Conservation (phyloP, 2,113 vertebrate species). For the Hippolais icterina region DNA sequence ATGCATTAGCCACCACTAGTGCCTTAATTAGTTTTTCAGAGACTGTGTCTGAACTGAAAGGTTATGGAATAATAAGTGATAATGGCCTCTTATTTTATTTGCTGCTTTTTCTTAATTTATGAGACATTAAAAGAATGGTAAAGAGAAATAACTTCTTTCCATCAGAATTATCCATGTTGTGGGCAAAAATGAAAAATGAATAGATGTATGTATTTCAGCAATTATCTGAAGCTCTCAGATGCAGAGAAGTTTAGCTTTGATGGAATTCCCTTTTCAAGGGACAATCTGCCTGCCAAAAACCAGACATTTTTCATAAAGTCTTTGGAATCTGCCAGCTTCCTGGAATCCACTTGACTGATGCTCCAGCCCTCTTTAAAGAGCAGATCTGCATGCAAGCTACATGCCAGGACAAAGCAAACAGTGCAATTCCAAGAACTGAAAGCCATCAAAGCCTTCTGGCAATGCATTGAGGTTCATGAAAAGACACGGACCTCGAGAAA, state of each 20-base stretch:
- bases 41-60: conserved; percentile 7
- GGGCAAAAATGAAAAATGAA: not conserved
- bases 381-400: not conserved
- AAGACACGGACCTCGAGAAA: not conserved
- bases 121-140: not conserved
- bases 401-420: not conserved
- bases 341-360: conserved; percentile 26
- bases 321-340: not conserved
- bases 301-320: not conserved
- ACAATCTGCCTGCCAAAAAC: not conserved
- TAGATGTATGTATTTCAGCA: not conserved
- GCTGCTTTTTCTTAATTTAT: not conserved
- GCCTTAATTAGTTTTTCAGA: conserved; percentile 50
- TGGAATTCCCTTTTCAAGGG: not conserved
- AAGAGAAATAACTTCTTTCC: not conserved
- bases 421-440: not conserved
- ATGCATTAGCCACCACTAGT: conserved; percentile 26
- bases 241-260: not conserved
- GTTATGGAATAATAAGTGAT: conserved; percentile 29
- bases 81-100: not conserved
- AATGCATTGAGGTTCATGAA: not conserved
- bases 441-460: not conserved
- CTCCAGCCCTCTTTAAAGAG: not conserved
- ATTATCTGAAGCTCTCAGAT: not conserved
- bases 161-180: not conserved